Conservation (phyloP, 2,113 vertebrate species). For the Ceyx margarethae region DNA sequence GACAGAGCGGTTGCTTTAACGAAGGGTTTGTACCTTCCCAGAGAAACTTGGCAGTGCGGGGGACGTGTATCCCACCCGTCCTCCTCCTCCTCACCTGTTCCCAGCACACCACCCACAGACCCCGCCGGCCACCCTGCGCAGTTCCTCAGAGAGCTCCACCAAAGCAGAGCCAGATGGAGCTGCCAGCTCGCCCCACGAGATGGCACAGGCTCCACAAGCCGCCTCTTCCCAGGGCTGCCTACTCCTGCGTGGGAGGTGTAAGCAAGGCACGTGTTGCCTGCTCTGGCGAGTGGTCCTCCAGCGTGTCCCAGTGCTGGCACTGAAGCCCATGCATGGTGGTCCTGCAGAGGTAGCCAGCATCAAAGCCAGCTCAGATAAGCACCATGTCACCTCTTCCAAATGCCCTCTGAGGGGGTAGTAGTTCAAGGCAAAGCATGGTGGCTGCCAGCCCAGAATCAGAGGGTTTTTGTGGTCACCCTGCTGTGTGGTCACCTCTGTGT, state of each 20-base stretch:
- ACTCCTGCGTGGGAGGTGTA: not conserved
- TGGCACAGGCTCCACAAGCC: not conserved
- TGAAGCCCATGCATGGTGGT: not conserved
- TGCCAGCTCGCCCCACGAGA: not conserved
- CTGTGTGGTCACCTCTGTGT: fast-evolving
- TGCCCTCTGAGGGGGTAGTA: not conserved
- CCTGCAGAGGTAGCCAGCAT: not conserved
- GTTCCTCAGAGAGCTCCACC: not conserved
- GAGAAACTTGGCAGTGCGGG: not conserved
- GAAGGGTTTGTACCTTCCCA: not conserved
- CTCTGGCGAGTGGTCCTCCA: not conserved
- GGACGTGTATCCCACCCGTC: not conserved
- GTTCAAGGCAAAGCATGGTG: fast-evolving
- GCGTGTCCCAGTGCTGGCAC: not conserved
- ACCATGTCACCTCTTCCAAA: not conserved
- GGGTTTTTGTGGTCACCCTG: not conserved
- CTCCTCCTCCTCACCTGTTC: not conserved
- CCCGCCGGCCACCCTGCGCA: fast-evolving
- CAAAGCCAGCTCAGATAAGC: not conserved
- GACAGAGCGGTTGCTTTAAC: not conserved
- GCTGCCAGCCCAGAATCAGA: not conserved
- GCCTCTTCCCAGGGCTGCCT: constrained; percentile 25
- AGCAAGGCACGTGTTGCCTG: not conserved
- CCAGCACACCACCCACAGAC: not conserved
- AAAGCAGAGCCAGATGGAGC: constrained; percentile 22